Percentiles rank a stretch among this genome's conserved stretches.
Conservation (phyloP, 1,140 invertebrate species). For the Matsumurasca onukii region DNA sequence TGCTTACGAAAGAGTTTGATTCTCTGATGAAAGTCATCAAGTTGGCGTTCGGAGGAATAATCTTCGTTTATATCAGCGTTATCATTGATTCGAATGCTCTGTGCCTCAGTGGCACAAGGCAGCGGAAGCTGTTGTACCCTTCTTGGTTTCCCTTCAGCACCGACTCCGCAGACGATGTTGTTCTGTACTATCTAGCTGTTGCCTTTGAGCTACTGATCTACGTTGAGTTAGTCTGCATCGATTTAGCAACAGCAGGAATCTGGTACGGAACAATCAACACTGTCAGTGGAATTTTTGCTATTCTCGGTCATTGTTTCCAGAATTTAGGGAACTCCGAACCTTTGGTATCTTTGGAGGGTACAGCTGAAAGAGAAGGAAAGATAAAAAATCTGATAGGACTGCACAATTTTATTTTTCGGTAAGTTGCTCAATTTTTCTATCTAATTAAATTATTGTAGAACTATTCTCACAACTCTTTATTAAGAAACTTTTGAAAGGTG, state of each 20-base stretch:
- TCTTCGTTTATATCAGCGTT: not conserved
- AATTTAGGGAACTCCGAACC: not conserved
- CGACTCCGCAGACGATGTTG: not conserved
- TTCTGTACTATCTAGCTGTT: not conserved
- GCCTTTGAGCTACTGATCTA: constrained; percentile 2
- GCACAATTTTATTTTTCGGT: not conserved
- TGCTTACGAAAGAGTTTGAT: not conserved
- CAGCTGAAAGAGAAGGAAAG: not conserved
- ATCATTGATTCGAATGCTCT: constrained; percentile 14
- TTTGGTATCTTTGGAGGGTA: not conserved
- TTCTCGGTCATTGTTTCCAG: not conserved
- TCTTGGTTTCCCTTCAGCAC: constrained; percentile 16
- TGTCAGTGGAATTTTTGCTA: not conserved
- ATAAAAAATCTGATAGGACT: not conserved
- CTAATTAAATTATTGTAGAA: not conserved
- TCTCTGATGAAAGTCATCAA: constrained; percentile 12
- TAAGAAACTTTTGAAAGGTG: not conserved
- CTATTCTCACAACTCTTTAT: not conserved
- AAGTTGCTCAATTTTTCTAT: too few relatives aligned
- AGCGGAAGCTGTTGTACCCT: not conserved
- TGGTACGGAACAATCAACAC: constrained; percentile 6
- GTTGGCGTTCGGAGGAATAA: not conserved
- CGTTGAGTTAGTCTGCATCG: constrained; percentile 11
- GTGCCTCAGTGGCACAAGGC: not conserved
- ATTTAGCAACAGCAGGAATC: not conserved